A percentile compares a stretch with the other conserved stretches of the same genome.
phyloP scores from a whole-genome alignment of 2,888 invertebrate species.

The Caenorhabditis sinica region DNA sequence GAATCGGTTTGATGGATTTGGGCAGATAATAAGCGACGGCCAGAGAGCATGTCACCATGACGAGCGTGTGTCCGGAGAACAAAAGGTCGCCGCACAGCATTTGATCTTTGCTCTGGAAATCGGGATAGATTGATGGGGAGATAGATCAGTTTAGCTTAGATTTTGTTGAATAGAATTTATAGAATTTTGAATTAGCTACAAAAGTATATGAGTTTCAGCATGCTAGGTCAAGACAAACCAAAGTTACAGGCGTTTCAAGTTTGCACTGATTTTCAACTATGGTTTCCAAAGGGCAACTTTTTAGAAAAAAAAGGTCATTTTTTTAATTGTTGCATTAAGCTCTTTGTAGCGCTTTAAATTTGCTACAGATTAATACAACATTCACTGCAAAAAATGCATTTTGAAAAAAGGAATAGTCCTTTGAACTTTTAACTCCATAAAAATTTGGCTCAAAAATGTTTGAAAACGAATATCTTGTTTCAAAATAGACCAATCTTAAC shows the following conservation, averaged over 20 bases:
- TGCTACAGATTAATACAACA: not conserved
- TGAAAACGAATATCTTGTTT: not conserved
- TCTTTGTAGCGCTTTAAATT: not conserved
- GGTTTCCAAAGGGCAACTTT: too few relatives aligned
- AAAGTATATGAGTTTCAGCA: too few relatives aligned
- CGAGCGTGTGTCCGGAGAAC: slow-evolving; percentile 78
- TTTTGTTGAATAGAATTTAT: too few relatives aligned
- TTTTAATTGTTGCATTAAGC: too few relatives aligned
- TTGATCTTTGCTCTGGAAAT: slow-evolving; percentile 69
- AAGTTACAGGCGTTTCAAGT: too few relatives aligned
- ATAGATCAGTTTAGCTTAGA: too few relatives aligned
- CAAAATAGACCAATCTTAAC: too few relatives aligned
- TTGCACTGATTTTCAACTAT: too few relatives aligned
- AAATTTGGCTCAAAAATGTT: not conserved
- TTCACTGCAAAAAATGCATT: not conserved
- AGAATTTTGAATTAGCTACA: too few relatives aligned
- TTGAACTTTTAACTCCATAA: not conserved
- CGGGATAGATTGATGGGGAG: not conserved
- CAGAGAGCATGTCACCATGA: slow-evolving; percentile 75
- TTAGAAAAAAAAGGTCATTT: too few relatives aligned
- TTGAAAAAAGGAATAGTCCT: not conserved
- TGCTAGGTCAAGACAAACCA: too few relatives aligned
- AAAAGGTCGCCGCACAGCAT: slow-evolving; percentile 80
- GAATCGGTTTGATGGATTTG: slow-evolving; percentile 55
- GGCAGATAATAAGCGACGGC: slow-evolving; percentile 77